phyloP scores from a whole-genome alignment of 1,140 invertebrate genomes.

The Apis dorsata region DNA sequence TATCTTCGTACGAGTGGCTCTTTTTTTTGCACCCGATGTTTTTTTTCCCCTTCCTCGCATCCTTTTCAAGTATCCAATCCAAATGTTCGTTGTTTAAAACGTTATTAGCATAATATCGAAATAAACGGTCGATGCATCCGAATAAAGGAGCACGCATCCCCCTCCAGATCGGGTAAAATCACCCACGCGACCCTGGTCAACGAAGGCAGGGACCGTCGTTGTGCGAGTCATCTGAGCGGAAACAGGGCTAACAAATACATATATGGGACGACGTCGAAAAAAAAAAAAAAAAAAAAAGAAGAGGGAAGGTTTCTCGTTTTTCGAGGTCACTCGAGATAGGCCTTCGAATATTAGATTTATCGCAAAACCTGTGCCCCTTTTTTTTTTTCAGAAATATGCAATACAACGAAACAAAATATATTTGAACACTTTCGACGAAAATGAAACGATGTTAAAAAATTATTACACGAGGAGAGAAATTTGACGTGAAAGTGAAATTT shows the following conservation, averaged over 20 bases:
- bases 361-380: too few relatives aligned
- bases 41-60: not conserved
- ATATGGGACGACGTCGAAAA: not conserved
- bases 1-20: constrained; percentile 1
- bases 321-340: constrained; percentile 1
- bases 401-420: too few relatives aligned
- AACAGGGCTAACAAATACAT: constrained; percentile 4
- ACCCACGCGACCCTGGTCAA: constrained; percentile 20
- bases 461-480: too few relatives aligned
- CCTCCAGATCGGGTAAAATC: not conserved
- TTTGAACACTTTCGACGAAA: too few relatives aligned
- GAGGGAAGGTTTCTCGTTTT: not conserved
- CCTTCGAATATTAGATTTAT: too few relatives aligned
- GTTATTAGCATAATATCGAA: constrained; percentile 30
- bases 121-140: constrained; percentile 2
- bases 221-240: not conserved
- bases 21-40: not conserved
- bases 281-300: not conserved
- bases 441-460: too few relatives aligned
- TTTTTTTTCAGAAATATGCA: too few relatives aligned
- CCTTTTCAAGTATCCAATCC: not conserved
- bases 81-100: not conserved
- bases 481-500: too few relatives aligned
- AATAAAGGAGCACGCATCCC: constrained; percentile 11
- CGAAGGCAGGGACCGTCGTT: not conserved